Percentiles rank a stretch among this genome's conserved stretches.
phyloP scores from a whole-genome alignment of 2,797 vertebrate genomes.

The Brotula barbata region DNA sequence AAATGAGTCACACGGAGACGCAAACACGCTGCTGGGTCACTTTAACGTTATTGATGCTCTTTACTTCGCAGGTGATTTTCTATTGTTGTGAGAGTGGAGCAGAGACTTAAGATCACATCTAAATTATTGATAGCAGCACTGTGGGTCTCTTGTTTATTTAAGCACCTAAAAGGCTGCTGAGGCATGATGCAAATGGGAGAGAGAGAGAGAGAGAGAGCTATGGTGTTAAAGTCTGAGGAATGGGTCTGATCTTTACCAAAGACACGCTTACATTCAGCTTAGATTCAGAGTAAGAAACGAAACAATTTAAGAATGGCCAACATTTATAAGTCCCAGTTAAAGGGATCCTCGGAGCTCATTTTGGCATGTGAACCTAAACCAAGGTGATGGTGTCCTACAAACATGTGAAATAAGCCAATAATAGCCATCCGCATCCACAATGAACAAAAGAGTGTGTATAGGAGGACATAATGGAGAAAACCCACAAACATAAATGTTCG shows the following conservation, averaged over 20 bases:
- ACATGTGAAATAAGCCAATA: too few species aligned
- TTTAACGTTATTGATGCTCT: background rate
- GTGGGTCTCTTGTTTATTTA: background rate
- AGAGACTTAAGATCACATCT: background rate
- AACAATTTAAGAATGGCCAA: too few species aligned
- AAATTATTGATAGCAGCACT: constrained; percentile 15
- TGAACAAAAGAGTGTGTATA: too few species aligned
- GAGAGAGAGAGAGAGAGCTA: background rate
- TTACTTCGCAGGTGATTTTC: background rate
- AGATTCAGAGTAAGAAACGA: too few species aligned
- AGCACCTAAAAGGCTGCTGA: background rate
- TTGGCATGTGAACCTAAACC: too few species aligned
- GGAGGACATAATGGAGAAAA: too few species aligned
- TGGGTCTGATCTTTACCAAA: background rate
- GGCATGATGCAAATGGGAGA: background rate
- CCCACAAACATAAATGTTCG: too few species aligned
- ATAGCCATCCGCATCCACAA: too few species aligned
- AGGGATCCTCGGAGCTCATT: too few species aligned
- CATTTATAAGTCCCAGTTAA: too few species aligned
- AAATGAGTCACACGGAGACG: background rate
- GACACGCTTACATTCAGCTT: too few species aligned
- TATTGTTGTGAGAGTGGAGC: background rate
- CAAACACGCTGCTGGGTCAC: background rate
- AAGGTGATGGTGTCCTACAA: too few species aligned
- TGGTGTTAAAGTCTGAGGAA: background rate